Conservation (phyloP, 2,888 invertebrate species). For the Drosophila emarginata region DNA sequence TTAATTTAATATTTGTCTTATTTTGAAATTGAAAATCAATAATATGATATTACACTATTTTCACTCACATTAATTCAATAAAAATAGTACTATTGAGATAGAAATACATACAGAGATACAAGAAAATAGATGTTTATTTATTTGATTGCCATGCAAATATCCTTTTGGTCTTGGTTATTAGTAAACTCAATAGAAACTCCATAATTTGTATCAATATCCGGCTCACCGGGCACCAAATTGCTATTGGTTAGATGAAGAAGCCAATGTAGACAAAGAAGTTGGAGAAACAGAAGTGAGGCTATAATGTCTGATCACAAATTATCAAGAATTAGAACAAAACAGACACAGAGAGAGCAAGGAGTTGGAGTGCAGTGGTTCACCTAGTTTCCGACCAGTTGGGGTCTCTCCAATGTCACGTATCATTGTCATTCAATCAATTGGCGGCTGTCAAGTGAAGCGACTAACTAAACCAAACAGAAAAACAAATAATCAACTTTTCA, state of each 20-base stretch:
- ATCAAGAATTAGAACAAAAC: constrained; percentile 68
- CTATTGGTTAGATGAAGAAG: constrained; percentile 29
- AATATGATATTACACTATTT: not conserved
- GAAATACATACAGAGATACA: not conserved
- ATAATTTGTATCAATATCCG: constrained; percentile 53
- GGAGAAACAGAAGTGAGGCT: constrained; percentile 10
- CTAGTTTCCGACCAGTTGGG: constrained; percentile 54
- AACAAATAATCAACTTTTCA: constrained; percentile 57
- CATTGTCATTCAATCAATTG: constrained; percentile 73
- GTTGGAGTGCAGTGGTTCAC: constrained; percentile 66
- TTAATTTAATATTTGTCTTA: too few species aligned
- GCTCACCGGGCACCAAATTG: constrained; percentile 60
- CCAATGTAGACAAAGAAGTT: constrained; percentile 2
- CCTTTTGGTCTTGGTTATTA: constrained; percentile 14
- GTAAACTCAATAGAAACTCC: constrained; percentile 17
- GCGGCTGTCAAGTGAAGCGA: constrained; percentile 42
- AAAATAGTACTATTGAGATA: too few species aligned
- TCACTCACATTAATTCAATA: not conserved
- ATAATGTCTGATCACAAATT: constrained; percentile 55
- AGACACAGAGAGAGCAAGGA: constrained; percentile 26
- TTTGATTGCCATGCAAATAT: constrained; percentile 23
- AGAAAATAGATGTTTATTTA: constrained; percentile 9
- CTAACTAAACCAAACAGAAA: constrained; percentile 43
- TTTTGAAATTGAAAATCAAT: not conserved
- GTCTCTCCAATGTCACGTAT: constrained; percentile 36